Base-by-base conservation (phyloP, 2,113 vertebrate genomes). In the Neomonachus schauinslandi region DNA sequence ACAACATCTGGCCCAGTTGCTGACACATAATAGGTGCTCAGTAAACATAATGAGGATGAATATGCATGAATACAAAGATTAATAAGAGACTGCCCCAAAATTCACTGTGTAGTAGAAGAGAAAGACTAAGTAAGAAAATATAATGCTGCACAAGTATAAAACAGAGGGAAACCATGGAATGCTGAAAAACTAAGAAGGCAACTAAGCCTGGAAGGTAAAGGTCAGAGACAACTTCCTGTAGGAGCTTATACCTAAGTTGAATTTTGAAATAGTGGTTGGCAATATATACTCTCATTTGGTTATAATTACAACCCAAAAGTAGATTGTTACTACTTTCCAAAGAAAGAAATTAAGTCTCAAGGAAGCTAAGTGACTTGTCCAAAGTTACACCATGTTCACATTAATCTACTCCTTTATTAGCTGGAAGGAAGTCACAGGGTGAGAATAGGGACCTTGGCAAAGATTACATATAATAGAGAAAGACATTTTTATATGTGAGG, bases 271-370 rank as follows among this genome's bases (percentile, higher is more conserved):
- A 95, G 2, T 14, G 59, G 10, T 39, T 92, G 46, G 46, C 33
- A 86, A 51, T 65, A 91, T 26, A 83, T 69, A 87, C 22, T 79
- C 26, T 91, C 7, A 91, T 14, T 80, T 87, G 15, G 18, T 96
- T 92, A 71, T 49, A 80, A 42, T 95, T 76, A 93, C 8, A 95
- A 87, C 7, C 7, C 8, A 55, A 14, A 49, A 61, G 11, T 57
- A 79, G 53, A 57, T 71, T 72, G 4, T 77, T 72, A 71, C 19
- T 67, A 76, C 51, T 89, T 90, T 21, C 31, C 49, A 93, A 26
- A 96, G 28, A 95, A 69, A 87, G 33, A 87, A 90, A 83, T 24
- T 72, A 95, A 77, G 7, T 92, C 31, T 90, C 26, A 88, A 33
- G 21, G 12, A 74, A 71, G 24, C 15, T 82, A 95, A 81, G 42